Evolutionary conservation across 2,888 invertebrate genomes (phyloP), one percentile per base, ranked within the genome.

Genomic region (Matsumyia berberina): DNA sequence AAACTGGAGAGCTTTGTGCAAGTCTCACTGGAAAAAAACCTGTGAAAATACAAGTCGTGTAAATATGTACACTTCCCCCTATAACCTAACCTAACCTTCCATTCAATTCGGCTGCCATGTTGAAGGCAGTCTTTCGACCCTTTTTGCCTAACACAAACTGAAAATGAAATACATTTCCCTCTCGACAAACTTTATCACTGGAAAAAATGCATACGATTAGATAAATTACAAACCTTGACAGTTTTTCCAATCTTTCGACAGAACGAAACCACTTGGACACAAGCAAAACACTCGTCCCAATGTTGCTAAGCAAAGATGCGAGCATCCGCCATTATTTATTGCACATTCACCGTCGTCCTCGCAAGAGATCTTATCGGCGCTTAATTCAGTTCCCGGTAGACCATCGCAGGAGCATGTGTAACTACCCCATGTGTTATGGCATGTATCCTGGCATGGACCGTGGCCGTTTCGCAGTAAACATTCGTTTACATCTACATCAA

Each of bases 391-490:
- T 74, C 94, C 94, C n/a, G 93, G 92, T 44, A 94, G 91, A 85
- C 92, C 91, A 72, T 91, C 91, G 88, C 94, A 95, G 73, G 92
- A 92, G 89, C 94, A 95, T 85, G 90, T 90, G 90, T 94, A 94
- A 82, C 93, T 92, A 42, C 94, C 94, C 87, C 92, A 91, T 42
- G 92, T 92, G 89, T 95, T 95, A 82, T 90, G 89, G 89, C 95
- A 95, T 46, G 91, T 92, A 87, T 94, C 94, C 89, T 95, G 94
- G 88, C 95, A 95, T 11, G 94, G 94, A 6, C 94, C 94, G 86
- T 92, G 92, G 24, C 94, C 94, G 89, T 94, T 94, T 88, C 94
- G 93, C 87, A 93, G 90, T 31, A 93, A 90, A 88, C 94, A 94
- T 89, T 94, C 94, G 90, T 94, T 93, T 86, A 94, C 91, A 90